Base-by-base conservation (phyloP, 2,113 vertebrate genomes). In the Theristicus caerulescens region DNA sequence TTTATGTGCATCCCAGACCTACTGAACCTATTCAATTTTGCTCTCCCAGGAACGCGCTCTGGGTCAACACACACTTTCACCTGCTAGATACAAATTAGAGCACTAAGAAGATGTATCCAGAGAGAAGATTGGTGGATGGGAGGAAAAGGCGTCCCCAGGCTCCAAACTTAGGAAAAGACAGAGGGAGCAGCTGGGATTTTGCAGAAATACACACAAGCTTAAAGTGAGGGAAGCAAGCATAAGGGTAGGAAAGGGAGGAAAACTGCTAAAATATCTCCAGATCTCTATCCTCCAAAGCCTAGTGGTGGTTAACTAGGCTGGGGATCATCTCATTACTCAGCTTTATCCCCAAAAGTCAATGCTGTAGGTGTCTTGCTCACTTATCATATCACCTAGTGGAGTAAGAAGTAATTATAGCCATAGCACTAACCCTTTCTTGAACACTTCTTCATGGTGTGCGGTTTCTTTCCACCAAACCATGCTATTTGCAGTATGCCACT, bases 11-110 rank as follows among this genome's bases (percentile, higher is more conserved):
- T 78, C 59, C 47, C 82, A 92, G 59, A 88, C 69, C 64, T 80
- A 78, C 65, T 67, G 73, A 92, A 95, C 64, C 72, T 92, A 74
- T 74, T 96, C 93, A 96, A 93, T 95, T 93, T 94, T 83, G 26
- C 42, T 96, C 59, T 96, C 76, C 27, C 26, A 90, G 85, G 90
- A 96, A 93, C 3, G 51, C 67, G 40, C 47, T 90, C 59, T 85
- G 62, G 72, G 59, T 94, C 82, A 97, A 90, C 64, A 71, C 0
- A 0, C 59, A 61, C 85, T 88, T 91, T 91, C 88, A 95, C 91
- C 80, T 84, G 27, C 42, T 47, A 54, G 67, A 77, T 40, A 90
- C 22, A 83, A 88, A 90, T 88, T 38, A 92, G 47, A 81, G 32
- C 49, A 26, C 64, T 57, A 77, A 73, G 72, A 77, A 72, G 57